phyloP scores from a whole-genome alignment of 2,888 invertebrate genomes.

The Zelleria hepariella region DNA sequence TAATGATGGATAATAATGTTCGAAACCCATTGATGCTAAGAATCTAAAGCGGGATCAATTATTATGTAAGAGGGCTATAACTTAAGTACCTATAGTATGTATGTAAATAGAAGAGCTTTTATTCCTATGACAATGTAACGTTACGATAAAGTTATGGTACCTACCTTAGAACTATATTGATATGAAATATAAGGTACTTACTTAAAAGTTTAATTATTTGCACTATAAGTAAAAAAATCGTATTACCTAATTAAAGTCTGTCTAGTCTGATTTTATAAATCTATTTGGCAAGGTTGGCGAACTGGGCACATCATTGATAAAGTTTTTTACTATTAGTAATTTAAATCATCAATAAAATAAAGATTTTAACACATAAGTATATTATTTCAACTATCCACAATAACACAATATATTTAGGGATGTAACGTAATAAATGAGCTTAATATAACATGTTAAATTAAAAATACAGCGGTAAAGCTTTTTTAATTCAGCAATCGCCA shows the following conservation, averaged over 20 bases:
- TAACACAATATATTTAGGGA: background rate
- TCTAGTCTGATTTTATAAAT: background rate
- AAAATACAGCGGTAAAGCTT: background rate
- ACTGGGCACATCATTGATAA: too few relatives aligned
- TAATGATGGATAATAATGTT: conserved; percentile 8
- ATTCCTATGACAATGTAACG: background rate
- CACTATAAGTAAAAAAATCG: background rate
- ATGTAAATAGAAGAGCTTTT: conserved; percentile 22
- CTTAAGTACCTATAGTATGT: conserved; percentile 29
- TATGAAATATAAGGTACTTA: background rate
- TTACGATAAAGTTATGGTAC: conserved; percentile 4
- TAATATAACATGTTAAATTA: background rate
- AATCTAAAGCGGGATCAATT: conserved; percentile 68
- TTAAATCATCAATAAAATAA: too few relatives aligned
- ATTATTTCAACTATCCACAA: too few relatives aligned
- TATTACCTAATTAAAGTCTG: too few relatives aligned
- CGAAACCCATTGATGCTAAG: conserved; percentile 36
- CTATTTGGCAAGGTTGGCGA: too few relatives aligned
- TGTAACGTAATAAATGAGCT: background rate
- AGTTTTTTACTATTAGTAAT: too few relatives aligned
- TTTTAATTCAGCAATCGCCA: too few relatives aligned
- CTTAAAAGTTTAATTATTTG: background rate
- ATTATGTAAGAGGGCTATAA: conserved; percentile 47
- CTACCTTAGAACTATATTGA: background rate
- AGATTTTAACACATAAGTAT: too few relatives aligned